phyloP scores from a whole-genome alignment of 2,113 vertebrate species.

The Lophius piscatorius region DNA sequence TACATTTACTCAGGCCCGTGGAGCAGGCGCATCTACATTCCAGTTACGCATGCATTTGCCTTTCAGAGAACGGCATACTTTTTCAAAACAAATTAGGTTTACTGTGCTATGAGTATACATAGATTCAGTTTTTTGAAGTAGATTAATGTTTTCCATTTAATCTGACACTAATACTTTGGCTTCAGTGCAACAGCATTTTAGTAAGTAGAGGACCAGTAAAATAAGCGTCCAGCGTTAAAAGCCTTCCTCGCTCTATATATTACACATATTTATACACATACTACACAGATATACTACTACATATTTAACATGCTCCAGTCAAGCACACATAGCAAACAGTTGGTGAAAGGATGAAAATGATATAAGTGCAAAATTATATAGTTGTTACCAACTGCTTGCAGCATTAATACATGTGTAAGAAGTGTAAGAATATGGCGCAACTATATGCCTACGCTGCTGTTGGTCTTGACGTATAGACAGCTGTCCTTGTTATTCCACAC shows the following conservation, averaged over 20 bases:
- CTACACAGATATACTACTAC: too few species aligned
- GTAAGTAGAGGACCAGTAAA: conserved; percentile 5
- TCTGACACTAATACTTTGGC: conserved; percentile 52
- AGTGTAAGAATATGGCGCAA: conserved; percentile 12
- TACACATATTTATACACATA: too few species aligned
- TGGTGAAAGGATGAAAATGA: conserved; percentile 22
- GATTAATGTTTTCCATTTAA: conserved; percentile 49
- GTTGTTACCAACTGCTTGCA: too few species aligned
- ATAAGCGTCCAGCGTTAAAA: conserved; percentile 9
- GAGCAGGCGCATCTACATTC: conserved; percentile 52
- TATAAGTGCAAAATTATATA: conserved; percentile 15
- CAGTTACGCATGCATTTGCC: conserved; percentile 38
- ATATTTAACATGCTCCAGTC: neutral
- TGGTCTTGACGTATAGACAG: conserved; percentile 51
- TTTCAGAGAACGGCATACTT: conserved; percentile 33
- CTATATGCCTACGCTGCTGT: conserved; percentile 13
- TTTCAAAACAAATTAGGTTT: conserved; percentile 58
- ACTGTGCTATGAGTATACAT: conserved; percentile 30
- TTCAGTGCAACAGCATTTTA: conserved; percentile 23
- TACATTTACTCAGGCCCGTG: conserved; percentile 50
- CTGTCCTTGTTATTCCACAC: conserved; percentile 59
- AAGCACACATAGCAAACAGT: conserved; percentile 1
- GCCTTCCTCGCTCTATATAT: neutral
- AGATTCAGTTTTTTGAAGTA: conserved; percentile 40
- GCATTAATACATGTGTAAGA: too few species aligned